Base-by-base conservation (phyloP, 2,113 vertebrate genomes). In the Ivindomyrus marchei region DNA sequence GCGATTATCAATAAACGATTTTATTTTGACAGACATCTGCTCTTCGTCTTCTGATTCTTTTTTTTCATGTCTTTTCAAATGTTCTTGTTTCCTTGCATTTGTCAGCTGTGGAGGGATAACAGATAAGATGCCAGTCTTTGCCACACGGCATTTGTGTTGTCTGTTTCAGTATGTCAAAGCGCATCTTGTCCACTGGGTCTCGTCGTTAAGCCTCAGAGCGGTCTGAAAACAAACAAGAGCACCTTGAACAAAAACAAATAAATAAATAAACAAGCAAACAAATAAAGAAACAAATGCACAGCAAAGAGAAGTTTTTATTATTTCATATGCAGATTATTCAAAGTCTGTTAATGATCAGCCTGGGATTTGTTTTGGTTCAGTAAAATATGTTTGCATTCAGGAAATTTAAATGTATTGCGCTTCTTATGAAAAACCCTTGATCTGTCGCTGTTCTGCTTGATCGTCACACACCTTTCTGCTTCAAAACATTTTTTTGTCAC, bases 391-490 rank as follows among this genome's bases (percentile, higher is more conserved):
- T 90, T 80, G 83, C 56, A 19, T 10, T 53, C 86, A 53, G 87
- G 88, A 88, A 84, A 89, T 90, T 87, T 85, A 89, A 92, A 84
- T 89, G 89, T 46, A 90, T 92, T 89, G 31, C 52, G 45, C 80
- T 88, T 87, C 27, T 45, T 87, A 91, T 66, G 56, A 88, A 42
- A 50, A 5, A 88, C 31, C 80, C 70, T 56, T 80, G 49, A n/a
- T 58, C 88, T 58, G 56, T n/a, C 85, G 39, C 66, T n/a, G 49
- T 83, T 53, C 46, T 27, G 47, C 88, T 92, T 89, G 80, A 92
- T 91, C 90, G 53, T 52, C 56, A 80, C 90, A 31, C 50, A 80
- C 89, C n/a, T 52, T 49, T 17, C 39, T 9, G 31, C 88, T 49
- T 86, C 70, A 52, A 50, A 36, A 85, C 80, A 87, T 89, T 88